Evolutionary conservation across 92 coral and sea anemone genomes (phyloP).

Genomic region (Palythoa caribaeorum): DNA sequence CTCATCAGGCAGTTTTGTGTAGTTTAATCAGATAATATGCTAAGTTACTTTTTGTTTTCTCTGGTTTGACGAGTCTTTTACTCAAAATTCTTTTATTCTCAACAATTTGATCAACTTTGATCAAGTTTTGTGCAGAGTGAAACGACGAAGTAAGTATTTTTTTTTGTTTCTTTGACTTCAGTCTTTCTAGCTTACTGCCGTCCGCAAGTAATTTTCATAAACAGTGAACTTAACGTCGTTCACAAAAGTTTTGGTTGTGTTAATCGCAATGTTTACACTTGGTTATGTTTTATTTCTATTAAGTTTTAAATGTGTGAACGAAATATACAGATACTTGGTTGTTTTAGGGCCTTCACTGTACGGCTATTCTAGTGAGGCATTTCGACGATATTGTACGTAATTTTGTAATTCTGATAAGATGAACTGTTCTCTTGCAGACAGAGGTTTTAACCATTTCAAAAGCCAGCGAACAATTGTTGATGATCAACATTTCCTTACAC

Average conservation of each 20-base stretch:
- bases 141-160: not conserved
- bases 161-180: too few species aligned
- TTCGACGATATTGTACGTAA: not conserved
- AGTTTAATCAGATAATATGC: not conserved
- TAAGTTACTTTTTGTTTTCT: not conserved
- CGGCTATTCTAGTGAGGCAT: not conserved
- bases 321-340: too few species aligned
- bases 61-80: not conserved
- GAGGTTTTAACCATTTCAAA: not conserved
- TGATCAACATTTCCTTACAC: conserved; percentile 22
- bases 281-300: not conserved
- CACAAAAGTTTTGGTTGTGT: not conserved
- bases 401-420: not conserved
- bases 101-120: not conserved
- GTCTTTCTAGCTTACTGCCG: too few species aligned
- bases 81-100: not conserved
- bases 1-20: not conserved
- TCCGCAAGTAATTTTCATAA: not conserved
- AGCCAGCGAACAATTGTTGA: not conserved
- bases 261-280: not conserved
- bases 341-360: not conserved
- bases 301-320: not conserved
- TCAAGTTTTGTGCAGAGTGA: not conserved
- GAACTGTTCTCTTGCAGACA: conserved; percentile 31
- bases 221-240: not conserved